These are phyloP conservation scores for Aporophyla lueneburgensis DNA, from an alignment of 2,888 invertebrate species.

Conservation along the genomic window DNA sequence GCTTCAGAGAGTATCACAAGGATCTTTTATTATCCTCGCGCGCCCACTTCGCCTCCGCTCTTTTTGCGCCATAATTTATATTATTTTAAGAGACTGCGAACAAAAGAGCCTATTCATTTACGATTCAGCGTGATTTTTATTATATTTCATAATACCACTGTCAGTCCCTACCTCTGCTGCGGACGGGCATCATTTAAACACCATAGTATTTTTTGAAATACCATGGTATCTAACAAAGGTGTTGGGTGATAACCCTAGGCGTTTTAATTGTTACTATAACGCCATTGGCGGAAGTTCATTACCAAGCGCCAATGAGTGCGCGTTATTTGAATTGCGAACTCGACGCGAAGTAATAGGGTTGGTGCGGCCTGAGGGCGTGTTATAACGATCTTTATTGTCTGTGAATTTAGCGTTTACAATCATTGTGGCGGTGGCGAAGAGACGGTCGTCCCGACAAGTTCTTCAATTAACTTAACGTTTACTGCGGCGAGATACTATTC, in stretches of 20 bases:
- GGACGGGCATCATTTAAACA: slow-evolving; percentile 80
- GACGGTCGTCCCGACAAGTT: slow-evolving; percentile 66
- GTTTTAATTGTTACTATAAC: slow-evolving; percentile 77
- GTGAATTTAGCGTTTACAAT: slow-evolving; percentile 78
- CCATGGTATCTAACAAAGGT: slow-evolving; percentile 74
- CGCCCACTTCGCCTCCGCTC: slow-evolving; percentile 60
- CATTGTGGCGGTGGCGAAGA: slow-evolving; percentile 54
- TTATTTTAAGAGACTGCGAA: slow-evolving; percentile 74
- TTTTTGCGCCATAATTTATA: slow-evolving; percentile 76
- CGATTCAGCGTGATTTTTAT: slow-evolving; percentile 67
- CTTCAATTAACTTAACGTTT: slow-evolving; percentile 75
- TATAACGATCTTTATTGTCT: slow-evolving; percentile 85
- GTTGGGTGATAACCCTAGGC: slow-evolving; percentile 75
- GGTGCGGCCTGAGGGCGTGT: slow-evolving; percentile 75
- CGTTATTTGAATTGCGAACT: slow-evolving; percentile 79
- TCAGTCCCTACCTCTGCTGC: slow-evolving; percentile 67
- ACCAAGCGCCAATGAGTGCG: slow-evolving; percentile 79
- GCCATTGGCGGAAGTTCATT: slow-evolving; percentile 83
- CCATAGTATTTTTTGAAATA: slow-evolving; percentile 69
- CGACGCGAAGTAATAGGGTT: slow-evolving; percentile 74
- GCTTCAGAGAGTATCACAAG: slow-evolving; percentile 70
- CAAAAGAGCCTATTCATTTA: slow-evolving; percentile 76
- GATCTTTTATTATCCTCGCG: slow-evolving; percentile 73
- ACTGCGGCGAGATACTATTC: slow-evolving; percentile 64
- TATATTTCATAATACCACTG: slow-evolving; percentile 72